These are phyloP conservation scores for Pogonognathellus flavescens DNA, from an alignment of 1,140 invertebrate genomes.

Conservation along the genomic window DNA sequence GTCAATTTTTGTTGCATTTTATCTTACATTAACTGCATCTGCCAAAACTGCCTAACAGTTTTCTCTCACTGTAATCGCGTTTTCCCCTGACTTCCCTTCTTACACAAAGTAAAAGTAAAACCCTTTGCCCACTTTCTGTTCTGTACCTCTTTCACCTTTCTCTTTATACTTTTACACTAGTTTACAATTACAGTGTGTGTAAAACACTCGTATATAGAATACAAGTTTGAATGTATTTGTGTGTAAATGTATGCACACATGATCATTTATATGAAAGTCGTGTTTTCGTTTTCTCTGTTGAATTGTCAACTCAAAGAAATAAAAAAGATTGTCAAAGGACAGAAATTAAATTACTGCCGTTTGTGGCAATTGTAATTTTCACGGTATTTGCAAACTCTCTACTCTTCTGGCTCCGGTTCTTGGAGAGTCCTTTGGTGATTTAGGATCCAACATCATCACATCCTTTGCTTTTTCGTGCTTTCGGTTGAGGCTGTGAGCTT, in stretches of 20 bases:
- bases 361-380: not conserved
- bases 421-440: slow-evolving; percentile 31
- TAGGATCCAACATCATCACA: not conserved
- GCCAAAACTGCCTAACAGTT: not conserved
- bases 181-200: not conserved
- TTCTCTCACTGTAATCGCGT: not conserved
- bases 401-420: slow-evolving; percentile 38
- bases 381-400: slow-evolving; percentile 6
- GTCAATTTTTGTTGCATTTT: slow-evolving; percentile 4
- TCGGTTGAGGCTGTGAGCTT: slow-evolving; percentile 25
- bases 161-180: not conserved
- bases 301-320: slow-evolving; percentile 46
- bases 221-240: not conserved
- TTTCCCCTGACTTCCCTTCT: not conserved
- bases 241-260: not conserved
- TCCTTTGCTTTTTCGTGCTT: not conserved
- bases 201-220: not conserved
- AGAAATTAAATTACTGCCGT: slow-evolving; percentile 32
- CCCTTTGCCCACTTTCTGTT: slow-evolving; percentile 6
- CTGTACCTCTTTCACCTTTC: not conserved
- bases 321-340: slow-evolving; percentile 36
- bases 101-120: not conserved
- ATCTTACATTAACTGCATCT: not conserved
- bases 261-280: not conserved
- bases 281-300: slow-evolving; percentile 19